These are phyloP conservation scores for Drosophila nr. perissopoda DNA, from an alignment of 2,888 invertebrate species.

Conservation along the genomic window DNA sequence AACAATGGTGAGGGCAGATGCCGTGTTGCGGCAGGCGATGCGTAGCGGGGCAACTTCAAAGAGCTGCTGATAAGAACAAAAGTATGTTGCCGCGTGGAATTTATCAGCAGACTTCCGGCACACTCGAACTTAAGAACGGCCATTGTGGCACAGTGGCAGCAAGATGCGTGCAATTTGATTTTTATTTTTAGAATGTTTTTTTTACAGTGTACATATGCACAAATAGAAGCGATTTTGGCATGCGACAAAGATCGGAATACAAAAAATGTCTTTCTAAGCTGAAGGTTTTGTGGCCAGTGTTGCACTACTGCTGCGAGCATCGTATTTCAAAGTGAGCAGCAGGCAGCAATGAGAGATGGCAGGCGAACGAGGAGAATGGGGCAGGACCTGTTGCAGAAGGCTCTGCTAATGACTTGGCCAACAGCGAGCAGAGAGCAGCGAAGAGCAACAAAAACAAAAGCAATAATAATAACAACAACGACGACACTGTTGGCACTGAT, in stretches of 20 bases:
- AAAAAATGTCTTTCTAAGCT: background rate
- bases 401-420: slow-evolving; percentile 10
- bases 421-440: slow-evolving; percentile 7
- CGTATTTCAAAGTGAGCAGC: slow-evolving; percentile 44
- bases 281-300: slow-evolving; percentile 25
- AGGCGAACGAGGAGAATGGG: background rate
- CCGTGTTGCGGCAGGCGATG: background rate
- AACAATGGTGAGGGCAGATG: slow-evolving; percentile 56
- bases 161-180: background rate
- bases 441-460: background rate
- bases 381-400: slow-evolving; percentile 47
- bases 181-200: background rate
- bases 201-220: background rate
- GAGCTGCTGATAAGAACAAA: slow-evolving; percentile 71
- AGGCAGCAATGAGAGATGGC: slow-evolving; percentile 1
- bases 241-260: background rate
- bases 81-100: slow-evolving; percentile 66
- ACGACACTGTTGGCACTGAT: slow-evolving; percentile 16
- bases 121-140: slow-evolving; percentile 50
- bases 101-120: slow-evolving; percentile 40
- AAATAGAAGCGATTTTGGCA: background rate
- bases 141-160: slow-evolving; percentile 32
- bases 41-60: slow-evolving; percentile 58
- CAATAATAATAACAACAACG: background rate
- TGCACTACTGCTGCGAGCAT: slow-evolving; percentile 28